Percentiles rank a stretch among this genome's conserved stretches.
phyloP scores from a whole-genome alignment of 2,113 vertebrate genomes.

The Ceyx cyanopectus region DNA sequence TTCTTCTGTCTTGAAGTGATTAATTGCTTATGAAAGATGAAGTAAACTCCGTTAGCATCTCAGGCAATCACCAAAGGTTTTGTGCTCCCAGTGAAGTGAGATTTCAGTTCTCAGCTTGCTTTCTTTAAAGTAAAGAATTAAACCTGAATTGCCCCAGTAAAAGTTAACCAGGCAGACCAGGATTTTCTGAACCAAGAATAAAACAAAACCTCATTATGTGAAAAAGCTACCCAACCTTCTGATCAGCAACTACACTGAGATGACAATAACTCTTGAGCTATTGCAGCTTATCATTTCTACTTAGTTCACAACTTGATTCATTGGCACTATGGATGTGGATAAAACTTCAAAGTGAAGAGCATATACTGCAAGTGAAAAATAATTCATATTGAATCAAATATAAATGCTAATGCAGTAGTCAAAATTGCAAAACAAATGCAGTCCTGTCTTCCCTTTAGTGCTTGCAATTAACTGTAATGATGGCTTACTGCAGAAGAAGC shows the following conservation, averaged over 20 bases:
- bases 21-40: background rate
- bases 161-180: background rate
- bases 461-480: slow-evolving; percentile 36
- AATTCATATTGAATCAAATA: slow-evolving; percentile 41
- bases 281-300: background rate
- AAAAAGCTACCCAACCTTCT: background rate
- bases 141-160: background rate
- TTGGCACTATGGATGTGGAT: background rate
- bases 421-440: slow-evolving; percentile 26
- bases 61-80: background rate
- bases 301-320: background rate
- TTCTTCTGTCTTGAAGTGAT: background rate
- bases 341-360: background rate
- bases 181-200: background rate
- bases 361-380: slow-evolving; percentile 11
- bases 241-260: background rate
- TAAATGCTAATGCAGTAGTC: slow-evolving; percentile 43
- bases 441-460: background rate
- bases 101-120: background rate
- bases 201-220: background rate
- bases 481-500: background rate
- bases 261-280: background rate
- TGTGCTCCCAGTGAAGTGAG: background rate
- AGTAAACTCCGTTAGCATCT: background rate
- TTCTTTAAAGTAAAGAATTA: background rate